Evolutionary conservation across 2,797 vertebrate genomes (phyloP), one percentile per base, ranked within the genome.

Genomic region (Clamator glandarius): DNA sequence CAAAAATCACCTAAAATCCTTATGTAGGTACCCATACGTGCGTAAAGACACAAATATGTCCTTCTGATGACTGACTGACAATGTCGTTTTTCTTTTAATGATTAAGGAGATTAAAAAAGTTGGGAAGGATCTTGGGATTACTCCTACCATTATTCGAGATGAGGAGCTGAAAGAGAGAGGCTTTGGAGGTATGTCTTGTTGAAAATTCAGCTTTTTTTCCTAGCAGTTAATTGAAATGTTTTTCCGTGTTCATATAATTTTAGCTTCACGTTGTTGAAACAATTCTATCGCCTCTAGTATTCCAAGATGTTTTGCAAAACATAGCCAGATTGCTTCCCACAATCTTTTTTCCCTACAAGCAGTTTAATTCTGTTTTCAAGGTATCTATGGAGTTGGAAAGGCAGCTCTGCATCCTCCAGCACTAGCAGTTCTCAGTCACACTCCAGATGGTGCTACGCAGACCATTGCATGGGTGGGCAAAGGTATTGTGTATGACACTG

Each of bases 381-480:
- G 99, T 64, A 99, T 99, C 95, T 99, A 99, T 11, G 99, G 99
- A 31, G 99, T 99, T 51, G 99, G 99, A 68, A 99, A 99, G 95
- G 99, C 99, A 9, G 99, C 99, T 21, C 95, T 98, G 70, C 98
- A 99, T 88, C 99, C 98, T 18, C 99, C 99, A 29, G 99, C 99
- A 4, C 97, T 99, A 75, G 99, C 98, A 5, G 96, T 99, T 70
- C 97, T 99, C 93, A 99, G 99, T 96, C 98, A 99, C 96, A 99
- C 97, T 64, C 99, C 99, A 6, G 98, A 98, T 7, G 98, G 99
- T 77, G 99, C 99, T 39, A 99, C 99, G 2, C 99, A 99, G 96
- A 99, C 99, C 94, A 99, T 99, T 28, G 99, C 99, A 3, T 99
- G 99, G 99, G 99, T 99, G 76, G 99, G 99, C 87, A 99, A 99